Conservation (phyloP, 2,888 invertebrate species). For the Drosophila quinaria region DNA sequence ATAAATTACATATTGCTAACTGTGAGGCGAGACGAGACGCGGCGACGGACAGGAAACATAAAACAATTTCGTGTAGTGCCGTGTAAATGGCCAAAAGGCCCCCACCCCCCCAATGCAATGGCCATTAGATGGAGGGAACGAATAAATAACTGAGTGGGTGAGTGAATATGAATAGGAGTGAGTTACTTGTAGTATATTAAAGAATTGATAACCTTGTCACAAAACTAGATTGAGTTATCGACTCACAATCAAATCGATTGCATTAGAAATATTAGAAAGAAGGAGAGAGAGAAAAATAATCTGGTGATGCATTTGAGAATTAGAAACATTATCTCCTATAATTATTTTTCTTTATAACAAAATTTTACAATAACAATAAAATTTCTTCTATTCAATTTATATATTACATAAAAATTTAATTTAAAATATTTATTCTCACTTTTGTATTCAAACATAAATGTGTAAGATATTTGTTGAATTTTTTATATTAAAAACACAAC, state of each 20-base stretch:
- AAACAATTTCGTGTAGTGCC: slow-evolving; percentile 68
- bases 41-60: slow-evolving; percentile 50
- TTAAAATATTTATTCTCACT: too few relatives aligned
- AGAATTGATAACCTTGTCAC: slow-evolving; percentile 32
- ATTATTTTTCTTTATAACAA: too few relatives aligned
- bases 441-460: too few relatives aligned
- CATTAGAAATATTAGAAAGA: background rate
- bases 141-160: slow-evolving; percentile 27
- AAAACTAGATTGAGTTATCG: slow-evolving; percentile 34
- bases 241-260: slow-evolving; percentile 7
- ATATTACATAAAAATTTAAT: too few relatives aligned
- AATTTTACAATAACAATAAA: too few relatives aligned
- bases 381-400: too few relatives aligned
- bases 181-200: slow-evolving; percentile 18
- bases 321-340: background rate
- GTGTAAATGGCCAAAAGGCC: slow-evolving; percentile 51
- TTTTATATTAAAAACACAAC: too few relatives aligned
- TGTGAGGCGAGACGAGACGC: slow-evolving; percentile 14
- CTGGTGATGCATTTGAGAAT: background rate
- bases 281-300: background rate
- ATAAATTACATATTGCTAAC: slow-evolving; percentile 68
- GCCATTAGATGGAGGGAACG: slow-evolving; percentile 42
- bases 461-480: too few relatives aligned
- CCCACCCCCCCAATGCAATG: background rate
- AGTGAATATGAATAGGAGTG: slow-evolving; percentile 21